Percentiles rank a stretch among this genome's conserved stretches.
phyloP scores from a whole-genome alignment of 2,113 vertebrate genomes.

The Todiramphus chloris region DNA sequence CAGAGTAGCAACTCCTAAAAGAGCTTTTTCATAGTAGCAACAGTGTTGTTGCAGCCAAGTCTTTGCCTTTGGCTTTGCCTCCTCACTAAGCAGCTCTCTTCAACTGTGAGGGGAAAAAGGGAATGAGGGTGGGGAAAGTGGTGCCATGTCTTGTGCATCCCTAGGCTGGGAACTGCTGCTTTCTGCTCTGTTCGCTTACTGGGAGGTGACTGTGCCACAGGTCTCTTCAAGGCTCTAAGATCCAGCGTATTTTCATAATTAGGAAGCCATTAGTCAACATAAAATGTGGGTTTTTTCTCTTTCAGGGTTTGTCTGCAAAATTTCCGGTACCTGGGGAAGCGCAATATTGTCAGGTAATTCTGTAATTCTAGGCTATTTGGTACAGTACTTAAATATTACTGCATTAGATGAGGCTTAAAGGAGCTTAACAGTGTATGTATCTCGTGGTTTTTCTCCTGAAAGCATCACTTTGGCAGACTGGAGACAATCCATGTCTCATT shows the following conservation, averaged over 20 bases:
- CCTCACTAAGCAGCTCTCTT: neutral
- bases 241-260: neutral
- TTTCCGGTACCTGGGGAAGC: slow-evolving; percentile 96
- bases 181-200: neutral
- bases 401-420: neutral
- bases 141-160: neutral
- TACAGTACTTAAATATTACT: neutral
- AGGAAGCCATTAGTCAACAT: neutral
- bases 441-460: neutral
- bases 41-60: neutral
- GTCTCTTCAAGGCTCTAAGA: neutral
- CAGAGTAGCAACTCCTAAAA: neutral
- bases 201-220: neutral
- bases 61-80: neutral
- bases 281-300: slow-evolving; percentile 7
- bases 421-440: neutral
- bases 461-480: neutral
- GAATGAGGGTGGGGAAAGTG: neutral
- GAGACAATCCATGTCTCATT: neutral
- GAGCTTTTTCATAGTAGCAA: neutral
- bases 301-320: slow-evolving; percentile 96
- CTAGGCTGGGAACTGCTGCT: neutral
- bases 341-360: slow-evolving; percentile 93
- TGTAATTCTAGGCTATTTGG: neutral
- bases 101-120: neutral